Evolutionary conservation across 2,113 vertebrate genomes (phyloP).

Genomic region (Arenaria interpres): DNA sequence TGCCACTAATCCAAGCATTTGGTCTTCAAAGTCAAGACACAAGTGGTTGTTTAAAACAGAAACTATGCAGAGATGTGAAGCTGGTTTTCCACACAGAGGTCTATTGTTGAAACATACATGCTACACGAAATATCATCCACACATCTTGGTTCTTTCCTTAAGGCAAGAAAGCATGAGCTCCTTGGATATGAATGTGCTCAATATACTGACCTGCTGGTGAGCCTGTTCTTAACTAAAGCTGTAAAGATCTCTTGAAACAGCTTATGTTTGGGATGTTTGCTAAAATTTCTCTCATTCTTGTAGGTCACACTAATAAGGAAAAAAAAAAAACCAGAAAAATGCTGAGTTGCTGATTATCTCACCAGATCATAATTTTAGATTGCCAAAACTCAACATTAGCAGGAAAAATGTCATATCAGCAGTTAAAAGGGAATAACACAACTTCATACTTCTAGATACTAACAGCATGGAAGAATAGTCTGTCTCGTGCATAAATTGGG

Average conservation of each 20-base stretch:
- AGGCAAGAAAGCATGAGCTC: background rate
- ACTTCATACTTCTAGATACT: background rate
- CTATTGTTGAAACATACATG: background rate
- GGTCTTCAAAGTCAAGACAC: background rate
- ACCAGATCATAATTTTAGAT: background rate
- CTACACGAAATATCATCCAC: background rate
- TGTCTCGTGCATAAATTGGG: background rate
- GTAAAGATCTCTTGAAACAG: constrained; percentile 84
- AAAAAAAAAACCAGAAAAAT: background rate
- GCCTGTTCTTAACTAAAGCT: constrained; percentile 83
- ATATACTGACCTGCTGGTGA: constrained; percentile 83
- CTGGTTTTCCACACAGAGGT: background rate
- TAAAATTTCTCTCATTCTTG: constrained; percentile 87
- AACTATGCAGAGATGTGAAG: background rate
- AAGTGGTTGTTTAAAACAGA: background rate
- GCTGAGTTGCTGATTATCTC: background rate
- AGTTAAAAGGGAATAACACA: background rate
- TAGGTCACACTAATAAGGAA: constrained; percentile 76
- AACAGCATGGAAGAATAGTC: background rate
- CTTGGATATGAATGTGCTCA: background rate
- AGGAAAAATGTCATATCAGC: background rate
- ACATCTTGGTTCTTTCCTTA: background rate
- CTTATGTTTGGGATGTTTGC: constrained; percentile 73
- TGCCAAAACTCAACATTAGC: background rate
- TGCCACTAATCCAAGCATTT: background rate